Conservation (phyloP, 2,888 invertebrate genomes). For the Scaptomyza reducta region DNA sequence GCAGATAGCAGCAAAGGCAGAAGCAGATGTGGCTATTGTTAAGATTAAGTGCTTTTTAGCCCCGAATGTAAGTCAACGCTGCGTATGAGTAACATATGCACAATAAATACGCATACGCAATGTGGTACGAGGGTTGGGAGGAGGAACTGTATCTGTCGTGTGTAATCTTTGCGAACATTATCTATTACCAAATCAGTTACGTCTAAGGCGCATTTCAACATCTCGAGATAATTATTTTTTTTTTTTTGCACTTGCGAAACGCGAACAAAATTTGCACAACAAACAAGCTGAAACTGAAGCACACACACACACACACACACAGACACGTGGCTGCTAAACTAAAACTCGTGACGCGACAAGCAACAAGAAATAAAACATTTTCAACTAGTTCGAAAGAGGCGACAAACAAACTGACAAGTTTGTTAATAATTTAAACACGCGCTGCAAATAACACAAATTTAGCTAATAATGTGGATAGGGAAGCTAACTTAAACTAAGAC, state of each 20-base stretch:
- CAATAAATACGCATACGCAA: constrained; percentile 43
- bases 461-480: constrained; percentile 16
- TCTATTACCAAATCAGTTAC: constrained; percentile 23
- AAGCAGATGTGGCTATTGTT: constrained; percentile 33
- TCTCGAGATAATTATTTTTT: neutral
- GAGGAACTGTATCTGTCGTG: neutral
- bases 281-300: constrained; percentile 35
- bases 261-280: constrained; percentile 54
- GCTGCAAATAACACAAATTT: constrained; percentile 52
- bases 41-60: constrained; percentile 45
- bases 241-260: constrained; percentile 41
- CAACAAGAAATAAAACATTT: neutral
- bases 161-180: constrained; percentile 10
- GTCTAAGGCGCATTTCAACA: constrained; percentile 40
- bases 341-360: constrained; percentile 67
- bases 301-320: constrained; percentile 14
- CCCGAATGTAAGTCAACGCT: constrained; percentile 19
- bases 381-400: constrained; percentile 18
- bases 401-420: constrained; percentile 28
- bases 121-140: neutral
- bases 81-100: constrained; percentile 56
- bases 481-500: constrained; percentile 50
- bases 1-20: constrained; percentile 15
- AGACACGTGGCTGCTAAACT: constrained; percentile 56
- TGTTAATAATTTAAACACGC: constrained; percentile 69